A percentile compares a stretch with the other conserved stretches of the same genome.
Evolutionary conservation across 2,113 vertebrate species (phyloP).

Genomic region (Maylandia zebra): DNA sequence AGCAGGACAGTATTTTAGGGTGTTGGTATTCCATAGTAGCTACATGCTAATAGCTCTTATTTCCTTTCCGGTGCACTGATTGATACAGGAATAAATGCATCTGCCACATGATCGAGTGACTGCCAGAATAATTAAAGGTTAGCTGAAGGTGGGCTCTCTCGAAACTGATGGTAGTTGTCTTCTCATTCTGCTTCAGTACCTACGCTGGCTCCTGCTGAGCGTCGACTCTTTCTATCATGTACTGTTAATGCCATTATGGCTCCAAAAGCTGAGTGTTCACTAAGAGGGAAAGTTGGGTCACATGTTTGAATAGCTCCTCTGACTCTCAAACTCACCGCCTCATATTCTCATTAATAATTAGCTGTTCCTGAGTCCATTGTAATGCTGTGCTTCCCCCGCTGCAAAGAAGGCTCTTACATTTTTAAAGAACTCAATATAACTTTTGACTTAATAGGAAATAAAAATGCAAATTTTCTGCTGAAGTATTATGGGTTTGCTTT

Average conservation of each 20-base stretch:
- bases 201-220: not conserved
- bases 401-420: not conserved
- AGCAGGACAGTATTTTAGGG: not conserved
- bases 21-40: not conserved
- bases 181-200: not conserved
- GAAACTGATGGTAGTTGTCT: constrained; percentile 3
- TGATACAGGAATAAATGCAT: constrained; percentile 15
- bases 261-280: not conserved
- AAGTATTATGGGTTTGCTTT: not conserved
- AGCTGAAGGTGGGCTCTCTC: constrained; percentile 20
- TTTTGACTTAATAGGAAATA: not conserved
- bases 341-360: constrained; percentile 8
- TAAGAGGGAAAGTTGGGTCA: not conserved
- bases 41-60: not conserved
- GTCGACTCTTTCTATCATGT: not conserved
- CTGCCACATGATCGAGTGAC: not conserved
- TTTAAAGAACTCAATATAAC: not conserved
- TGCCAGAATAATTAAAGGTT: constrained; percentile 41
- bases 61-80: not conserved
- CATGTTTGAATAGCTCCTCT: not conserved
- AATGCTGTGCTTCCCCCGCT: not conserved
- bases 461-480: not conserved
- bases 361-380: not conserved
- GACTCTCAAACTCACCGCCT: not conserved
- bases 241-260: not conserved